Conservation (phyloP, 2,113 vertebrate genomes). For the Myrmophylax atrothorax region DNA sequence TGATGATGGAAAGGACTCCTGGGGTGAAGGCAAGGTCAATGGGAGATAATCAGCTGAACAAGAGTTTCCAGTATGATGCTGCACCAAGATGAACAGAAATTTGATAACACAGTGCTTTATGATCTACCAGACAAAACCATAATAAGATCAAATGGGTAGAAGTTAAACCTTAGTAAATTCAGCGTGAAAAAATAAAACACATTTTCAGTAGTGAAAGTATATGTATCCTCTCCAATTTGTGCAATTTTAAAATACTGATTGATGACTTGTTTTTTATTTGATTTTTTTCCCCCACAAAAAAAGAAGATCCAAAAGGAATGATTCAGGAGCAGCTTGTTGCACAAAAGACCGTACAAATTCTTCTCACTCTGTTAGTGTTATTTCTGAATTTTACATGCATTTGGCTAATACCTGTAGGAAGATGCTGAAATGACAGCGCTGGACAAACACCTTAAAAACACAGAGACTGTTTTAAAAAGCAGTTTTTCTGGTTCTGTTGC, state of each 20-base stretch:
- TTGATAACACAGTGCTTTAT: background rate
- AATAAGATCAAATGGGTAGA: background rate
- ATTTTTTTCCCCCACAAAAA: accelerated
- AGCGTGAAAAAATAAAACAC: background rate
- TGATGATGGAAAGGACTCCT: conserved; percentile 4
- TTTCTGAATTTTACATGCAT: background rate
- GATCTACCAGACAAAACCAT: background rate
- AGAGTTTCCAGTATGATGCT: conserved; percentile 3
- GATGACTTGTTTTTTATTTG: background rate
- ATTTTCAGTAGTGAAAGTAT: background rate
- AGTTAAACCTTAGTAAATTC: background rate
- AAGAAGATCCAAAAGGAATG: background rate
- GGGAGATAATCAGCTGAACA: conserved; percentile 16
- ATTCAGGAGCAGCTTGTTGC: background rate
- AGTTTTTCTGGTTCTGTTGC: too few relatives aligned
- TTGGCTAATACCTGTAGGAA: background rate
- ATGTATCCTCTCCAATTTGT: background rate
- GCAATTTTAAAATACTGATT: background rate
- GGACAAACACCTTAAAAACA: too few relatives aligned
- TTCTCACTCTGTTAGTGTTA: background rate
- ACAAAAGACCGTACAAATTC: background rate
- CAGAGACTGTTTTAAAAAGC: too few relatives aligned
- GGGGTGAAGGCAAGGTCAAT: background rate
- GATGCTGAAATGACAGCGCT: too few relatives aligned
- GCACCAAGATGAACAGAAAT: background rate